These are phyloP conservation scores for Drosophila saltans DNA, from an alignment of 1,140 invertebrate species.

Conservation along the genomic window DNA sequence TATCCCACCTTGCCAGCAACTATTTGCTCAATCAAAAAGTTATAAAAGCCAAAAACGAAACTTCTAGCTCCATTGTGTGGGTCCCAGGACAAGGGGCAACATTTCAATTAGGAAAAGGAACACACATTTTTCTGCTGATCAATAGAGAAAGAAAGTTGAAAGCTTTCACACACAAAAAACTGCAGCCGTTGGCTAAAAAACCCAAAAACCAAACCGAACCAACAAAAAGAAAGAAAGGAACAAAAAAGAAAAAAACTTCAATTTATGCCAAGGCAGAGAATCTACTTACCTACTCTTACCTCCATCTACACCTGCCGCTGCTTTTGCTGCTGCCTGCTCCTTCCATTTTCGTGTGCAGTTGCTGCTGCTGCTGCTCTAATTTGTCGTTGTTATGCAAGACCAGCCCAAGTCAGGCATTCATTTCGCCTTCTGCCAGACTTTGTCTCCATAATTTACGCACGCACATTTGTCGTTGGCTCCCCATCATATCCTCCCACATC, in stretches of 20 bases:
- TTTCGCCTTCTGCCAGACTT: constrained; percentile 18
- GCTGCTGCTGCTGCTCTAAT: constrained; percentile 36
- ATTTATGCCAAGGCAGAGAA: constrained; percentile 34
- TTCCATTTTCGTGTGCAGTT: constrained; percentile 1
- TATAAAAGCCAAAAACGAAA: constrained; percentile 47
- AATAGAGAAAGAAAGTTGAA: constrained; percentile 60
- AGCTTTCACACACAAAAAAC: constrained; percentile 34
- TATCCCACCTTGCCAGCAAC: constrained; percentile 10
- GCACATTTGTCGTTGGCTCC: constrained; percentile 55
- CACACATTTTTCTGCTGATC: constrained; percentile 63
- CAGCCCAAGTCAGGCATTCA: constrained; percentile 28
- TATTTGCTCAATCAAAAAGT: constrained; percentile 66
- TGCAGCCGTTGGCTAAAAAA: constrained; percentile 49
- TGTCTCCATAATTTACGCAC: constrained; percentile 65
- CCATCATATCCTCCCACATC: neutral
- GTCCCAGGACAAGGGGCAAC: constrained; percentile 22
- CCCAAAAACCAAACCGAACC: constrained; percentile 24
- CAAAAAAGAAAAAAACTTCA: constrained; percentile 8
- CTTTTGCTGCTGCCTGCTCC: neutral
- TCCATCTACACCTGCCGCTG: constrained; percentile 10
- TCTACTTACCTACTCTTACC: neutral
- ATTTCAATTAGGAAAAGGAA: constrained; percentile 61
- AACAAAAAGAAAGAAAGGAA: neutral
- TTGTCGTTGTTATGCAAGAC: constrained; percentile 62
- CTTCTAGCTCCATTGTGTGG: constrained; percentile 37